Evolutionary conservation across 1,140 invertebrate genomes (phyloP), one percentile per base, ranked within the genome.

Genomic region (Prorops nasuta): DNA sequence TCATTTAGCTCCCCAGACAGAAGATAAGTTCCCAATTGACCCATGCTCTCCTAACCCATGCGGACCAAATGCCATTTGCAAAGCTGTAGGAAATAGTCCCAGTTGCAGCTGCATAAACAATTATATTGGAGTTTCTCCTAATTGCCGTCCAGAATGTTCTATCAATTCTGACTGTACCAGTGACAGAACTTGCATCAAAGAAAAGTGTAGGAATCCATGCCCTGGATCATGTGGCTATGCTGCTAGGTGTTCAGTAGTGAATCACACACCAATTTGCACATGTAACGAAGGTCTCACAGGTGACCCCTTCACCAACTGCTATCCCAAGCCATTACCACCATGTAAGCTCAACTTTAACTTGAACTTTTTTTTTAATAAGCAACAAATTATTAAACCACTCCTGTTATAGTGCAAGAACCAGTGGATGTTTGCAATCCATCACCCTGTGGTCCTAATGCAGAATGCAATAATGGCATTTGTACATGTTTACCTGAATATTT

Each of bases 401-500:
- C 48, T 31, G 58, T 69, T 46, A 49, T 66, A 69, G 67, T 61
- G 59, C 59, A 55, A 56, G 51, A 63, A 52, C 64, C 58, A 4
- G 41, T 73, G 4, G 81, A 89, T 56, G 79, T 75, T 35, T 86
- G 84, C 56, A 81, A 82, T 56, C 84, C 83, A 35, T 81, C 80
- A 34, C 84, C 84, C 0, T 88, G 86, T 84, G n/a, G n/a, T n/a
- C n/a, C n/a, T n/a, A n/a, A n/a, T n/a, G n/a, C n/a, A n/a, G n/a
- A n/a, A n/a, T n/a, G n/a, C n/a, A n/a, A n/a, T n/a, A n/a, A n/a
- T n/a, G n/a, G n/a, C n/a, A n/a, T n/a, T n/a, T n/a, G n/a, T n/a
- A n/a, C n/a, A n/a, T n/a, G n/a, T n/a, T n/a, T n/a, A n/a, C n/a
- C n/a, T n/a, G n/a, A n/a, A n/a, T n/a, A n/a, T n/a, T n/a, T n/a